Evolutionary conservation across 2,888 invertebrate species (phyloP).

Genomic region (Pyralis farinalis): DNA sequence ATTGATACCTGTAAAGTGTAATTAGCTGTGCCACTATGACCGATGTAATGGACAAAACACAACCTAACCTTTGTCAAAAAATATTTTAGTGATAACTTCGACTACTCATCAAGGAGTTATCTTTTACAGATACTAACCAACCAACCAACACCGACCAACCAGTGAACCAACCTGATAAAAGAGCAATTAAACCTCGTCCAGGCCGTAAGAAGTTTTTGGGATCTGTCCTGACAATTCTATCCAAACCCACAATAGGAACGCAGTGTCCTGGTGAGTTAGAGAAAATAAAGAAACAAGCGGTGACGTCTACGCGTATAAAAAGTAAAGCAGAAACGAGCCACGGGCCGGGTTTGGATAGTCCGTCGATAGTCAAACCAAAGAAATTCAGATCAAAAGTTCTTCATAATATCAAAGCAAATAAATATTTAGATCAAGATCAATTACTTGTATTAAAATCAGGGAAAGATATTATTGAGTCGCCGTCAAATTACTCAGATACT

Average conservation of each 20-base stretch:
- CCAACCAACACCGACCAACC: too few relatives aligned
- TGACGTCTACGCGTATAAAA: too few relatives aligned
- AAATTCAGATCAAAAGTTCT: constrained; percentile 31
- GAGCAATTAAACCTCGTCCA: constrained; percentile 31
- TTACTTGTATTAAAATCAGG: constrained; percentile 39
- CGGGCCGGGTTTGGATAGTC: too few relatives aligned
- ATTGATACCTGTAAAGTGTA: too few relatives aligned
- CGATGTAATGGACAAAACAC: too few relatives aligned
- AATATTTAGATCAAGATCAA: constrained; percentile 25
- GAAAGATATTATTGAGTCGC: constrained; percentile 37
- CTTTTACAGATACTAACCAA: too few relatives aligned
- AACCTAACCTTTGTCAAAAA: too few relatives aligned
- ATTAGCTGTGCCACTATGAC: too few relatives aligned
- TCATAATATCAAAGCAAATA: constrained; percentile 17
- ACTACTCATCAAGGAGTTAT: too few relatives aligned
- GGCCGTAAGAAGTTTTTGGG: constrained; percentile 39
- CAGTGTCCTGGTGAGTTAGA: constrained; percentile 34
- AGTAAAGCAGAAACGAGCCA: too few relatives aligned
- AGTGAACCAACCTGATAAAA: constrained; percentile 8
- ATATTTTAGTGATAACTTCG: too few relatives aligned
- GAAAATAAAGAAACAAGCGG: too few relatives aligned
- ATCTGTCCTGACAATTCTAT: constrained; percentile 44
- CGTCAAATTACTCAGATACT: constrained; percentile 37
- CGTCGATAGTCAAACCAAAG: constrained; percentile 9
- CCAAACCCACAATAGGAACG: constrained; percentile 45